Conservation (phyloP, 2,113 vertebrate species). For the Muntiacus muntjak region DNA sequence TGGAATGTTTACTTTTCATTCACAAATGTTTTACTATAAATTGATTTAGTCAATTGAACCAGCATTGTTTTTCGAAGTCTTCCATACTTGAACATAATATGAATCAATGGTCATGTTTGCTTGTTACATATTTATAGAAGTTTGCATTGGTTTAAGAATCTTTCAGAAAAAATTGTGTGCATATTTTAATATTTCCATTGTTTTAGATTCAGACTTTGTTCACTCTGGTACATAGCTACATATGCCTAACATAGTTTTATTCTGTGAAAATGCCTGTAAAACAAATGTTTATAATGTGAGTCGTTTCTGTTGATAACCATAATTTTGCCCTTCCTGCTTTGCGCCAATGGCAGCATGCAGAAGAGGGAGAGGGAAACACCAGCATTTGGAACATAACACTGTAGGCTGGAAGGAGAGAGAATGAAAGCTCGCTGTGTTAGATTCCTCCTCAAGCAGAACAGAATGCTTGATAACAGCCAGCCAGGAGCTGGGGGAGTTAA, state of each 20-base stretch:
- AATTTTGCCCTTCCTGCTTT: constrained; percentile 43
- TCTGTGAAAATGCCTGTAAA: not conserved
- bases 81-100: not conserved
- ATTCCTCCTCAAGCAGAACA: constrained; percentile 30
- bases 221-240: not conserved
- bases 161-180: not conserved
- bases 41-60: not conserved
- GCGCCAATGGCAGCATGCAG: not conserved
- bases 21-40: not conserved
- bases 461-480: constrained; percentile 39
- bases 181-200: not conserved
- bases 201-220: not conserved
- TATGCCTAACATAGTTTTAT: not conserved
- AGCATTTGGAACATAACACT: not conserved
- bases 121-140: not conserved
- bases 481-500: constrained; percentile 2
- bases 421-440: not conserved
- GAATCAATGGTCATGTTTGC: not conserved
- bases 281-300: not conserved
- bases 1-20: not conserved
- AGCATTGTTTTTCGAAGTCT: not conserved
- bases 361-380: not conserved
- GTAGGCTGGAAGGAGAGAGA: constrained; percentile 7
- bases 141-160: not conserved
- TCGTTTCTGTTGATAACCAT: constrained; percentile 30